Percentiles rank a stretch among this genome's conserved stretches.
phyloP scores from a whole-genome alignment of 2,113 vertebrate genomes.

The Pristiophorus japonicus region DNA sequence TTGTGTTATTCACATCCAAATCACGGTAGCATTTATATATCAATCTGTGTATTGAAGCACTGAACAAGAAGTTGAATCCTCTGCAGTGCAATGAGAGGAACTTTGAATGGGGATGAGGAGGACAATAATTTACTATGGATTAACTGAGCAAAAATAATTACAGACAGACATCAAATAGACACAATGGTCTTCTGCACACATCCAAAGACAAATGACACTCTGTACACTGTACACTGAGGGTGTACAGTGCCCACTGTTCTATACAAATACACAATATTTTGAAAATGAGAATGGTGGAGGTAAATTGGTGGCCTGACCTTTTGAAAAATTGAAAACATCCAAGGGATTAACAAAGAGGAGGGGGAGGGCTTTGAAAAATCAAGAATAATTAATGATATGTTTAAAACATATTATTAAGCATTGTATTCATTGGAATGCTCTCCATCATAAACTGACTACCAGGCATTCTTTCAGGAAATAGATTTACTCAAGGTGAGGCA shows the following conservation, averaged over 20 bases:
- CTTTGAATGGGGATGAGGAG: background rate
- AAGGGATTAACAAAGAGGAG: background rate
- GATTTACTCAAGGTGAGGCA: constrained; percentile 10
- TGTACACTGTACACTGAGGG: background rate
- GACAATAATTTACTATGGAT: background rate
- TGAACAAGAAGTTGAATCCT: background rate
- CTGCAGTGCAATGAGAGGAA: background rate
- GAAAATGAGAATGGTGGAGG: background rate
- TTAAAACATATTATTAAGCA: constrained; percentile 6
- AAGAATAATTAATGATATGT: constrained; percentile 18
- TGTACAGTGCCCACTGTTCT: background rate
- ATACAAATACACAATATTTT: background rate
- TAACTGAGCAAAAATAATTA: background rate
- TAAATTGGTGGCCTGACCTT: background rate
- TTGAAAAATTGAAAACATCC: constrained; percentile 12
- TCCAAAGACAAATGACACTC: background rate
- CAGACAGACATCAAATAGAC: background rate
- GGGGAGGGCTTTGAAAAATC: background rate
- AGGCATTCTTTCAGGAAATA: background rate
- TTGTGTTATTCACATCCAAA: background rate
- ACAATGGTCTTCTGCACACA: background rate
- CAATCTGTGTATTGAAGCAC: background rate
- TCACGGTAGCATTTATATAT: background rate
- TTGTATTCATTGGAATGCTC: constrained; percentile 26
- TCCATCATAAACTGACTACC: background rate